phyloP scores from a whole-genome alignment of 2,797 vertebrate genomes.

The Sardinella longiceps region DNA sequence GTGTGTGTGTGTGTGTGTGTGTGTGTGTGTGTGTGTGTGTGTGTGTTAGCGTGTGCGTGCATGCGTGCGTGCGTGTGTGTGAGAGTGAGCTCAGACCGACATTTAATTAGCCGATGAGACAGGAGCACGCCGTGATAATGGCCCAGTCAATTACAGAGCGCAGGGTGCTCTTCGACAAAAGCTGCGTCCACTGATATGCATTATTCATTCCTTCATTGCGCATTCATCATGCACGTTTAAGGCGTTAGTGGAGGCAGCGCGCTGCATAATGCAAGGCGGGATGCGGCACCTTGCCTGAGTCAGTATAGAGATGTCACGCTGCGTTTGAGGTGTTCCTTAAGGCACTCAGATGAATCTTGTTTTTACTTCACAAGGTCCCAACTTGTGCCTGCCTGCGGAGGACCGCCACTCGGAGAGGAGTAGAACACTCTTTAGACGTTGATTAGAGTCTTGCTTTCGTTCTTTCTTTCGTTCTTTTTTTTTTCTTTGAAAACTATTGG shows the following conservation, averaged over 20 bases:
- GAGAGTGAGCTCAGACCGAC: neutral
- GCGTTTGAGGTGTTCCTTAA: neutral
- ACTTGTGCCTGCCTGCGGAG: neutral
- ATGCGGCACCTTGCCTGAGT: neutral
- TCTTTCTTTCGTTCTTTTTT: no score
- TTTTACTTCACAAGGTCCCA: neutral
- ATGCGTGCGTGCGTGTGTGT: neutral
- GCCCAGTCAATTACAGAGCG: constrained; percentile 32
- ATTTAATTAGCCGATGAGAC: constrained; percentile 40
- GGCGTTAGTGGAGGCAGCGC: constrained; percentile 21
- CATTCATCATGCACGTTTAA: constrained; percentile 36
- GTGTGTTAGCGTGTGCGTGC: constrained; percentile 19
- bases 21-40: constrained; percentile 26
- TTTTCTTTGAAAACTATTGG: neutral
- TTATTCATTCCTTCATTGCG: constrained; percentile 48
- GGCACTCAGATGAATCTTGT: neutral
- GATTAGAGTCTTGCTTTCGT: no score
- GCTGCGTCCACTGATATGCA: constrained; percentile 28
- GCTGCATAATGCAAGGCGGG: neutral
- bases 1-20: constrained; percentile 24
- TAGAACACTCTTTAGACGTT: neutral
- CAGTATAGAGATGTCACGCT: neutral
- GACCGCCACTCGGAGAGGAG: neutral
- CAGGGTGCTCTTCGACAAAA: constrained; percentile 28
- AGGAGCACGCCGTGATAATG: constrained; percentile 27